These are phyloP conservation scores for Gadus chalcogrammus DNA, from an alignment of 2,113 vertebrate genomes.

Conservation along the genomic window DNA sequence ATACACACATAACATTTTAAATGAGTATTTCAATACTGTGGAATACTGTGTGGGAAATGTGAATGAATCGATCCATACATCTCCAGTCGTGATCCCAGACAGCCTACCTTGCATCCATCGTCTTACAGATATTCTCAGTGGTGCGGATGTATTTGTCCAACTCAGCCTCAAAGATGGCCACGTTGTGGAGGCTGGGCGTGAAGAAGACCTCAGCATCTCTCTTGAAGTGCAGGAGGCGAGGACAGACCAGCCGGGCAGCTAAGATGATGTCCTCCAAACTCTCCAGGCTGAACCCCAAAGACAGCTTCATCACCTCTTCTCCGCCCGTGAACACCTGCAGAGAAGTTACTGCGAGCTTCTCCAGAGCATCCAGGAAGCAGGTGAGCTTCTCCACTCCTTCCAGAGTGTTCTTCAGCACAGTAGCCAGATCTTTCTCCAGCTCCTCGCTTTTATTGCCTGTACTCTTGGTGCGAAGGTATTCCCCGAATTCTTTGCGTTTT, in stretches of 20 bases:
- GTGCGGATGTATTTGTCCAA: constrained; percentile 61
- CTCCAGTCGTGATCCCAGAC: background rate
- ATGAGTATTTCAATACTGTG: background rate
- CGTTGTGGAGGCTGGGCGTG: constrained; percentile 50
- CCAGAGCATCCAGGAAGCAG: constrained; percentile 65
- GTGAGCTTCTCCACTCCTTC: constrained; percentile 54
- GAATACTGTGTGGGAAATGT: background rate
- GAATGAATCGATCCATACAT: background rate
- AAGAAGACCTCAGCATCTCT: constrained; percentile 57
- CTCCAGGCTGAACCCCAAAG: constrained; percentile 19
- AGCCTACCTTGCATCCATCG: constrained; percentile 41
- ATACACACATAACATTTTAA: no score
- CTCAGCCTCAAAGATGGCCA: constrained; percentile 56
- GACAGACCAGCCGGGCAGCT: constrained; percentile 39
- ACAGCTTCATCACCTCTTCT: constrained; percentile 34
- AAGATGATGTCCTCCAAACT: constrained; percentile 40
- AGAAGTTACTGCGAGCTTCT: constrained; percentile 69
- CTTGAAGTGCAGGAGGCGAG: constrained; percentile 62
- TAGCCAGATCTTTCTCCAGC: constrained; percentile 45
- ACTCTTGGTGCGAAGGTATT: no score
- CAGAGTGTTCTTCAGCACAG: constrained; percentile 48
- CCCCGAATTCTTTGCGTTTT: no score
- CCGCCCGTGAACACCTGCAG: constrained; percentile 53
- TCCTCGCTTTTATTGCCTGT: background rate
- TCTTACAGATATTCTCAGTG: constrained; percentile 46